Conservation (phyloP, 2,888 invertebrate species). For the Mimachlamys varia region DNA sequence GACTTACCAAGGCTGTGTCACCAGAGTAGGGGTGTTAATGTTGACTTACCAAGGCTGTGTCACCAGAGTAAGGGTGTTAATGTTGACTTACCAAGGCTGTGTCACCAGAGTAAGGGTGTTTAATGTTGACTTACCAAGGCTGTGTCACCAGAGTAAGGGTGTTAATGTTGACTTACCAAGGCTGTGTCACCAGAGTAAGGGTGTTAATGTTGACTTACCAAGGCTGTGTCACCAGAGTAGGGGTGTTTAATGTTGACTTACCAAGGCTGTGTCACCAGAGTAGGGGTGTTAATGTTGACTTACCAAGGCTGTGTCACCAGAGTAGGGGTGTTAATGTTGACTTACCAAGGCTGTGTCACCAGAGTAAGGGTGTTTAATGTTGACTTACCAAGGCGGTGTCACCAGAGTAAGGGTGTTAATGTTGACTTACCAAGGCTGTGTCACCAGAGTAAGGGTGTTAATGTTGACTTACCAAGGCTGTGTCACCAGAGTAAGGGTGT, state of each 20-base stretch:
- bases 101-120: constrained; percentile 94
- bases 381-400: constrained; percentile 94
- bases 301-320: constrained; percentile 94
- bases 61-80: constrained; percentile 95
- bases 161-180: constrained; percentile 95
- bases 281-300: constrained; percentile 96
- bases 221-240: constrained; percentile 92
- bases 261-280: constrained; percentile 93
- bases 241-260: constrained; percentile 96
- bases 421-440: constrained; percentile 92
- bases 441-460: constrained; percentile 95
- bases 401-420: constrained; percentile 95
- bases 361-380: constrained; percentile 94
- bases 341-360: constrained; percentile 94
- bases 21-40: constrained; percentile 96
- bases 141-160: constrained; percentile 93
- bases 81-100: constrained; percentile 94
- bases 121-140: constrained; percentile 95
- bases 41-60: constrained; percentile 93
- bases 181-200: constrained; percentile 94
- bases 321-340: constrained; percentile 95
- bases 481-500: constrained; percentile 95
- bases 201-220: constrained; percentile 97
- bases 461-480: constrained; percentile 94
- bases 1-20: constrained; percentile 92